Conservation (phyloP, 2,113 vertebrate genomes). For the Eira barbara region DNA sequence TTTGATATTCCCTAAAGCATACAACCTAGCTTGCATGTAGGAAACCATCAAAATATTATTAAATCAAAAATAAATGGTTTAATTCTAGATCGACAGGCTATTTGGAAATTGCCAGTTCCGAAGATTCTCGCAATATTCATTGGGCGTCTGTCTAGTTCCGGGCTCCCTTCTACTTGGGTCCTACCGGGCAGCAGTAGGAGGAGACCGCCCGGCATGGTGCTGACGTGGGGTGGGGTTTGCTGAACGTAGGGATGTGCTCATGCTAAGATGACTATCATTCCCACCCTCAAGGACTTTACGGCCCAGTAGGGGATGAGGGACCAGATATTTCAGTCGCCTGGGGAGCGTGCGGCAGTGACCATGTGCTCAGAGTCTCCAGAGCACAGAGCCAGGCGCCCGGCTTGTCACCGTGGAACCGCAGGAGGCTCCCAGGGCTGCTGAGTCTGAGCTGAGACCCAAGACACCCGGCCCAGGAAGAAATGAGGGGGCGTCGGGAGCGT, state of each 20-base stretch:
- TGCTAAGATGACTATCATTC: rapidly evolving
- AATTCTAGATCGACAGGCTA: not conserved
- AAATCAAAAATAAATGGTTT: not conserved
- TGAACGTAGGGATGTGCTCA: too few species aligned
- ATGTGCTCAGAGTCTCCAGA: rapidly evolving
- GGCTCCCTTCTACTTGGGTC: not conserved
- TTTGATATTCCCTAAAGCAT: not conserved
- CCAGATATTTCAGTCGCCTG: not conserved
- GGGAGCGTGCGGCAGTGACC: rapidly evolving
- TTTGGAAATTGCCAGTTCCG: not conserved
- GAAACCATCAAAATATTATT: not conserved
- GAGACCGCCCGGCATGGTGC: not conserved
- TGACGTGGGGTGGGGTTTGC: rapidly evolving
- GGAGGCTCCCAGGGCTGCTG: too few species aligned
- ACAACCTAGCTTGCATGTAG: not conserved
- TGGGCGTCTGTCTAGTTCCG: not conserved
- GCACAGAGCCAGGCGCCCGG: not conserved
- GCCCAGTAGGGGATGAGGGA: not conserved
- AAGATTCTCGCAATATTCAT: not conserved
- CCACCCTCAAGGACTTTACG: not conserved
- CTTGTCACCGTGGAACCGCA: rapidly evolving
- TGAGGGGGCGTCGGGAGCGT: rapidly evolving
- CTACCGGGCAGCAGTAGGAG: not conserved
- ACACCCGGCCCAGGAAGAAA: not conserved
- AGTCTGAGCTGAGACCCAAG: too few species aligned